Evolutionary conservation across 2,888 invertebrate species (phyloP).

Genomic region (Lamellibrachia satsuma): DNA sequence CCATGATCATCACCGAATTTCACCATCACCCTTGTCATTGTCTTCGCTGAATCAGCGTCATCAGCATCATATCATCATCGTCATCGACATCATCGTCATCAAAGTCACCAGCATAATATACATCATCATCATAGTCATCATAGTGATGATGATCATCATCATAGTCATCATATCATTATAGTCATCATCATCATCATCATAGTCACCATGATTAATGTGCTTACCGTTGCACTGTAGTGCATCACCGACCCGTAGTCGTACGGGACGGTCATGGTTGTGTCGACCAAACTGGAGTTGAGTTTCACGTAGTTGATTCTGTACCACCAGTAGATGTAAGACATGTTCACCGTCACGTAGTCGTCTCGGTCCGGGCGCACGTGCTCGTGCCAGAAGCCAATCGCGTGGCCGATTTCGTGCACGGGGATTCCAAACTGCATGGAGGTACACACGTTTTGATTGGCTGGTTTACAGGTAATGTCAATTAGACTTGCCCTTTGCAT

Average conservation of each 20-base stretch:
- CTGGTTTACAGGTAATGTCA: neutral
- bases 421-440: neutral
- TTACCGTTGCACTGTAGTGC: slow-evolving; percentile 19
- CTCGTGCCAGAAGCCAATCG: slow-evolving; percentile 24
- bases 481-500: neutral
- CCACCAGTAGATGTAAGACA: neutral
- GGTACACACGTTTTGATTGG: neutral
- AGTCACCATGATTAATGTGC: neutral
- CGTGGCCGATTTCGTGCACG: slow-evolving; percentile 17
- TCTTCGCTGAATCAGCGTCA: no score
- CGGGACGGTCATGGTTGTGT: neutral
- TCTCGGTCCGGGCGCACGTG: slow-evolving; percentile 20
- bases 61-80: no score
- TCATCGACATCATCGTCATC: no score
- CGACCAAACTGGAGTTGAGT: neutral
- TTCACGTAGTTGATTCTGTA: neutral
- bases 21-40: no score
- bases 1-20: no score
- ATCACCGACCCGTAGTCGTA: slow-evolving; percentile 9
- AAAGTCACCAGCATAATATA: no score
- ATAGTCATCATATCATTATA: neutral
- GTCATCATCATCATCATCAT: neutral
- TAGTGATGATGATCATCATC: neutral
- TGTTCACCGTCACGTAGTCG: slow-evolving; percentile 14
- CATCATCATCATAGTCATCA: no score